phyloP scores from a whole-genome alignment of 2,113 vertebrate species.

The Ageneiosus marmoratus region DNA sequence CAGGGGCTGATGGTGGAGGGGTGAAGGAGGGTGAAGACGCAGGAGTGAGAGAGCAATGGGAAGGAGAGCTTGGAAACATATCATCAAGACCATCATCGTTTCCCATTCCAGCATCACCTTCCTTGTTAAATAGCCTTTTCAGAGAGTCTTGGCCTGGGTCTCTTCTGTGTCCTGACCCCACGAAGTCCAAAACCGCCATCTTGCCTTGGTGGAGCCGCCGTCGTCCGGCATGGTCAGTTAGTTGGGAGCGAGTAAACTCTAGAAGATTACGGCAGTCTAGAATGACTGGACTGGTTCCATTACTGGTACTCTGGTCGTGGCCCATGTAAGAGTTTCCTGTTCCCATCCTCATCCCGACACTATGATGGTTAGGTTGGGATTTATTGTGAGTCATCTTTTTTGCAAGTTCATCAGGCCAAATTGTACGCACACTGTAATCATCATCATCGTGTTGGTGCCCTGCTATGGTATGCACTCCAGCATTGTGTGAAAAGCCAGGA shows the following conservation, averaged over 20 bases:
- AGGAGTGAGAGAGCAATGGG: conserved; percentile 61
- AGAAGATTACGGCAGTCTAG: conserved; percentile 80
- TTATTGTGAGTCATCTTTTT: conserved; percentile 78
- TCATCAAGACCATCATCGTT: conserved; percentile 62
- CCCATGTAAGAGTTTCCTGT: conserved; percentile 52
- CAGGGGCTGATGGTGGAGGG: conserved; percentile 68
- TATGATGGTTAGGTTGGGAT: conserved; percentile 65
- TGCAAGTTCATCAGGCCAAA: conserved; percentile 82
- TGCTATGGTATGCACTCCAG: conserved; percentile 55
- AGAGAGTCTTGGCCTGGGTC: conserved; percentile 70
- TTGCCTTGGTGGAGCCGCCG: conserved; percentile 76
- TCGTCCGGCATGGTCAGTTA: conserved; percentile 70
- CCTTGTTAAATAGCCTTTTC: conserved; percentile 72
- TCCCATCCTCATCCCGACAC: conserved; percentile 56
- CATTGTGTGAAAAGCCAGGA: conserved; percentile 60
- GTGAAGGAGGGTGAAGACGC: conserved; percentile 71
- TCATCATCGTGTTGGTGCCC: conserved; percentile 71
- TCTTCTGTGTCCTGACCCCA: conserved; percentile 59
- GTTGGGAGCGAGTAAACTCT: conserved; percentile 69
- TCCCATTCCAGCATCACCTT: conserved; percentile 58
- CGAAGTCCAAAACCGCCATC: conserved; percentile 77
- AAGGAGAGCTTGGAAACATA: conserved; percentile 61
- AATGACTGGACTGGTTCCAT: conserved; percentile 64
- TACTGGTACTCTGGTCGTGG: conserved; percentile 62
- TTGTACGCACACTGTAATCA: conserved; percentile 78